Evolutionary conservation across 2,113 vertebrate species (phyloP).

Genomic region (human): DNA sequence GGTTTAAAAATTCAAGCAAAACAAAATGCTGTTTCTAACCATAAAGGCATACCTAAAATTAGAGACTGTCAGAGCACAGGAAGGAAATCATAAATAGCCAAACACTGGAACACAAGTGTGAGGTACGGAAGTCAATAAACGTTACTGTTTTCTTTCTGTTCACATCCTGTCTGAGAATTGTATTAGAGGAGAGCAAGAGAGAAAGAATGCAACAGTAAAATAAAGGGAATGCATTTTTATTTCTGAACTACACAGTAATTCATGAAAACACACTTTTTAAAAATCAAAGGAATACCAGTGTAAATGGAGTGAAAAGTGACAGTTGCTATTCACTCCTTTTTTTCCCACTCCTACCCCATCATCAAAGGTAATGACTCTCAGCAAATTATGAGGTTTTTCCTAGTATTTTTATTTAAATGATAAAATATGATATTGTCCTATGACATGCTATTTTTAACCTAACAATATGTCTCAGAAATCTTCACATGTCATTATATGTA

Average conservation of each 20-base stretch:
- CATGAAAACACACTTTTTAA: not conserved
- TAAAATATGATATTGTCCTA: not conserved
- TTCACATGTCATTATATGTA: not conserved
- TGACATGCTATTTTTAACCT: not conserved
- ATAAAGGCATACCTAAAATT: conserved; percentile 65
- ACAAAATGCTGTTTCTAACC: not conserved
- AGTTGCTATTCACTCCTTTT: not conserved
- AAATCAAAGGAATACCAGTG: not conserved
- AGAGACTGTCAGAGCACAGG: conserved; percentile 75
- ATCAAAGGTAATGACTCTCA: not conserved
- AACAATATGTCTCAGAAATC: not conserved
- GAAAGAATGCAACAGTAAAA: not conserved
- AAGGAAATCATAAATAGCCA: conserved; percentile 80
- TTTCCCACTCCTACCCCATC: not conserved
- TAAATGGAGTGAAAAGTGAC: not conserved
- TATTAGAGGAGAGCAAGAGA: not conserved
- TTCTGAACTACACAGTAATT: conserved; percentile 3
- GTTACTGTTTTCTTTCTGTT: conserved; percentile 26
- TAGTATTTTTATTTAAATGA: not conserved
- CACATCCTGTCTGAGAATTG: conserved; percentile 67
- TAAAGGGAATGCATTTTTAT: not conserved
- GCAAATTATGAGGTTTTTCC: not conserved
- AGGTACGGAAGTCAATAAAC: conserved; percentile 51
- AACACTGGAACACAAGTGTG: not conserved
- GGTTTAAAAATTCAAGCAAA: conserved; percentile 39